Evolutionary conservation across 1,140 invertebrate species (phyloP), one percentile per base, ranked within the genome.

Genomic region (Himalopsyche phryganea): DNA sequence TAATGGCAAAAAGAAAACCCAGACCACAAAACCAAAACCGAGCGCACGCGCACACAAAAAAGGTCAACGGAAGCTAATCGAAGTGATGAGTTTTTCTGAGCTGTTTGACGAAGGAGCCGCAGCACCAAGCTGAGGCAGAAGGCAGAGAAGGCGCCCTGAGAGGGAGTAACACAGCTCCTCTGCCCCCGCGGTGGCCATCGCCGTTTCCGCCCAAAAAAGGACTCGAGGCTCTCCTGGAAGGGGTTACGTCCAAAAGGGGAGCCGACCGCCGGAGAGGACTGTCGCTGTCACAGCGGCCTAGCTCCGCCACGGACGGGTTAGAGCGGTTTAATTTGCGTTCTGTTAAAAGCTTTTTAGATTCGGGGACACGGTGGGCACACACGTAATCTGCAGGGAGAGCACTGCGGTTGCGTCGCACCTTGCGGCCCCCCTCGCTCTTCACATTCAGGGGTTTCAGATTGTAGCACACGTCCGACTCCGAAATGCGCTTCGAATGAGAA

Each of bases 51-150:
- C 33, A 49, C 48, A 51, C 50, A 46, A 61, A 35, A 55, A 15
- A 44, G 18, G 42, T 20, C 44, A 56, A 52, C 20, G 48, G 41
- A 15, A 40, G 78, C 76, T 74, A 80, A 68, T 83, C 81, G 63
- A 83, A 77, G 70, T 83, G 81, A 57, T 83, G 81, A 6, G 82
- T 80, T 67, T 82, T 81, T 50, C 77, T 77, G 60, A 83, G 71
- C 57, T 82, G 81, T 65, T 79, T 78, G 56, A 83, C 79, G 67
- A 83, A 81, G 19, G 79, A 78, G 53, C 80, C 81, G 66, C 82
- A 83, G 66, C 82, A 83, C 82, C 81, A 83, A 6, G 81, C 83
- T 52, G 81, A 81, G 44, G 81, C 81, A 44, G 81, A 71, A 15
- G 77, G 72, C 15, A 78, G 76, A 63, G 79, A 79, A 3, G 78